Evolutionary conservation across 2,113 vertebrate genomes (phyloP), one percentile per base, ranked within the genome.

Genomic region (Tinamus guttatus): DNA sequence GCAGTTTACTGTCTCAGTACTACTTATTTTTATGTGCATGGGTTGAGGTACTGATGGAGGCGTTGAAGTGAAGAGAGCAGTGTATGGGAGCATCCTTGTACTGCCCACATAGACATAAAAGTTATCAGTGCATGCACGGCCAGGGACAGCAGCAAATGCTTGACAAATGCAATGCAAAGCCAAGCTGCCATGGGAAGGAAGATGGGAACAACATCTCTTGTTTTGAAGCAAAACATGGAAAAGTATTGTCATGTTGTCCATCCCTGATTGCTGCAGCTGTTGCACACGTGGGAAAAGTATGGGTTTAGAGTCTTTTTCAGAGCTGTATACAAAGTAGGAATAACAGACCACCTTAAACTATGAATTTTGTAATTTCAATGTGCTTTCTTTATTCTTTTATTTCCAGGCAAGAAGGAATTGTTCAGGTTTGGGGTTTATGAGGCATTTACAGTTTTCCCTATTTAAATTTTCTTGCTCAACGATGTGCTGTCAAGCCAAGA

Each of bases 31-130:
- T 0, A 0, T 32, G 5, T 0, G 1, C 14, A 25, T 43, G 9
- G 1, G 34, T 25, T 5, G 32, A 56, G 67, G 47, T 21, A 7
- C 41, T 76, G 67, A 13, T 12, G 32, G 52, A 76, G 63, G 7
- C 1, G 0, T 16, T 69, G 70, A 27, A 32, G 13, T 32, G 65
- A 54, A 2, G 4, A 70, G 32, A 36, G 52, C 9, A 36, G 58
- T 36, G 6, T 1, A 0, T 34, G 36, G 21, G 4, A 77, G 36
- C 0, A 0, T 41, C 12, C 18, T 69, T n/a, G 28, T 4, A 1
- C 7, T 62, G 20, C 24, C 47, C 24, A 24, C 0, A 0, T 15
- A 11, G 5, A 20, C 1, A 0, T 51, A 19, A n/a, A 76, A 17
- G 11, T 15, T 64, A 17, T 56, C 49, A 10, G 47, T 28, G 75